phyloP scores from a whole-genome alignment of 2,888 invertebrate species.

The Drosophila barbarae region DNA sequence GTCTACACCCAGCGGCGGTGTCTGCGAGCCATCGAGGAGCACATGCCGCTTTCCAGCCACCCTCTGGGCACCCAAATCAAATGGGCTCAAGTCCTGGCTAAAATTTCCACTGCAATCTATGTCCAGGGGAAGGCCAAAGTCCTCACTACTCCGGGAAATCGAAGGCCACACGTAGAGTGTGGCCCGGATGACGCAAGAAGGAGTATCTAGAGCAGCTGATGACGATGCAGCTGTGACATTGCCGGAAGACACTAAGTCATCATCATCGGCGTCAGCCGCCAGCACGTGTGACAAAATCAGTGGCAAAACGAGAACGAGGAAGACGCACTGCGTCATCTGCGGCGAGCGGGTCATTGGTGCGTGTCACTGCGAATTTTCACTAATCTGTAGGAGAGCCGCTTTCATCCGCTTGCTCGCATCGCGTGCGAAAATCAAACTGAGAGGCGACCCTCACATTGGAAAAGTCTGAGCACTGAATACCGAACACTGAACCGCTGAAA shows the following conservation, averaged over 20 bases:
- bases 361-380: conserved; percentile 37
- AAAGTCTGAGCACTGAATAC: conserved; percentile 32
- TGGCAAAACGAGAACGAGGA: conserved; percentile 6
- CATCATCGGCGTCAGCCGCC: conserved; percentile 20
- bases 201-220: background rate
- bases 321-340: conserved; percentile 57
- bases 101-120: conserved; percentile 62
- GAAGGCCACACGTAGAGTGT: conserved; percentile 49
- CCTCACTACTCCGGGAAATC: conserved; percentile 38
- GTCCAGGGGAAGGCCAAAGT: conserved; percentile 67
- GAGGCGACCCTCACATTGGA: conserved; percentile 50
- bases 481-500: conserved; percentile 20
- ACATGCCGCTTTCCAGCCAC: conserved; percentile 61
- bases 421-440: conserved; percentile 62
- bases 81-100: conserved; percentile 2
- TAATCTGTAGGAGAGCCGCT: conserved; percentile 10
- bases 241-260: conserved; percentile 24
- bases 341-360: conserved; percentile 53
- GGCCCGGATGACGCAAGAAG: conserved; percentile 59
- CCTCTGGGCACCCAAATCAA: conserved; percentile 46
- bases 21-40: conserved; percentile 71
- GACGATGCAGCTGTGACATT: conserved; percentile 4
- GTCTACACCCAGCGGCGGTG: conserved; percentile 57
- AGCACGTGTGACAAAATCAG: conserved; percentile 41
- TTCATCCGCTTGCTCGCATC: conserved; percentile 37